A percentile compares a stretch with the other conserved stretches of the same genome.
Conservation (phyloP, 2,113 vertebrate genomes). For the Halichoeres trimaculatus region DNA sequence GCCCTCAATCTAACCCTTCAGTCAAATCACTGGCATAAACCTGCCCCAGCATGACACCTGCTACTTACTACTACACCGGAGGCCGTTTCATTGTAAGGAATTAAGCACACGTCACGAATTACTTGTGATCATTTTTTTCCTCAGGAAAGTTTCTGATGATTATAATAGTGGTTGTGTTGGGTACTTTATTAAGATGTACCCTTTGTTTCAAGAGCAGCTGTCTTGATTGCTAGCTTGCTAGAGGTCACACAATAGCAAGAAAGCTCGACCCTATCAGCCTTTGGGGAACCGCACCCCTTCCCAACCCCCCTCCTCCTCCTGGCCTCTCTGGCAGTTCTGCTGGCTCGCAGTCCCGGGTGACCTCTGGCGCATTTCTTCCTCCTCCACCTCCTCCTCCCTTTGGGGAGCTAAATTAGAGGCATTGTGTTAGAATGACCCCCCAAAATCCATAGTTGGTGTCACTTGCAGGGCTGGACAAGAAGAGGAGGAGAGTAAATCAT, state of each 20-base stretch:
- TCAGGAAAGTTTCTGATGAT: neutral
- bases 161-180: neutral
- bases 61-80: conserved; percentile 18
- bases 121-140: neutral
- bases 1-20: neutral
- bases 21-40: conserved; percentile 12
- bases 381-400: conserved; percentile 75
- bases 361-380: conserved; percentile 81
- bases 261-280: conserved; percentile 79
- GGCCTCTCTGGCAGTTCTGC: conserved; percentile 55
- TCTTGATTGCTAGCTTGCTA: conserved; percentile 71
- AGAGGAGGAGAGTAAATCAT: conserved; percentile 72
- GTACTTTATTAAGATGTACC: neutral
- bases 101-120: neutral
- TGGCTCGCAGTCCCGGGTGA: conserved; percentile 78
- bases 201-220: conserved; percentile 67
- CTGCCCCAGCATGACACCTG: conserved; percentile 61
- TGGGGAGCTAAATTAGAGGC: conserved; percentile 84
- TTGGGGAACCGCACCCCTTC: conserved; percentile 85
- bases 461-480: conserved; percentile 66
- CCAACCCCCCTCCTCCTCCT: conserved; percentile 66
- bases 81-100: neutral
- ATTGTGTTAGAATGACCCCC: conserved; percentile 84
- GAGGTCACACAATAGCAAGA: conserved; percentile 84
- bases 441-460: conserved; percentile 83